Evolutionary conservation across 2,888 invertebrate species (phyloP), one percentile per base, ranked within the genome.

Genomic region (Tenthredo livida): DNA sequence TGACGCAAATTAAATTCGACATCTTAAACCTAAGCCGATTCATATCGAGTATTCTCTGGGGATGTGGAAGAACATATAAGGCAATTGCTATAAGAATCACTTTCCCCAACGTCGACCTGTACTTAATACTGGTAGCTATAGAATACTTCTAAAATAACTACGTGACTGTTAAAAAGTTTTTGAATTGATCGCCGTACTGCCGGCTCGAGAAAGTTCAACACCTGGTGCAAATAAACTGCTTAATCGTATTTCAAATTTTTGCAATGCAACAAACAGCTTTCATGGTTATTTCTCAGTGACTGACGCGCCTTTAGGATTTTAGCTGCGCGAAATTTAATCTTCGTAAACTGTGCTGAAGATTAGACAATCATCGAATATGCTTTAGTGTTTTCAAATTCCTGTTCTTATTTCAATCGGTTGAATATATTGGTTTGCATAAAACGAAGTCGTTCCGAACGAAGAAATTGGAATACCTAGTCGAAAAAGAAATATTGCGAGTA

Each of bases 161-260:
- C 33, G 33, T 73, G 43, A 73, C 72, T 43, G 21, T 73, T 73
- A 21, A 40, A 40, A 73, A 73, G 72, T 73, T 73, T 73, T 73
- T 6, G 43, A 43, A 43, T 73, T 40, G 72, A 73, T 73, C 72
- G 43, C 43, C 43, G n/a, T 43, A 73, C 25, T 17, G 9, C 43
- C 21, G 3, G n/a, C 21, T 40, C 21, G 43, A 21, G 12, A 73
- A 73, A 43, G 43, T 73, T 73, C 25, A 70, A 70, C 70, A 33
- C 37, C 72, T 21, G 43, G 43, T 73, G 37, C 21, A 9, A 25
- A 67, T 73, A 73, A 73, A 43, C 72, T 73, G n/a, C 21, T 73
- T 29, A n/a, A 21, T 43, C 43, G 43, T 15, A 73, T 43, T 73
- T 73, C 12, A 40, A 21, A 25, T 43, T 25, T 7, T n/a, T 43